Evolutionary conservation across 2,797 vertebrate species (phyloP), one percentile per base, ranked within the genome.

Genomic region (Distichodus sexfasciatus): DNA sequence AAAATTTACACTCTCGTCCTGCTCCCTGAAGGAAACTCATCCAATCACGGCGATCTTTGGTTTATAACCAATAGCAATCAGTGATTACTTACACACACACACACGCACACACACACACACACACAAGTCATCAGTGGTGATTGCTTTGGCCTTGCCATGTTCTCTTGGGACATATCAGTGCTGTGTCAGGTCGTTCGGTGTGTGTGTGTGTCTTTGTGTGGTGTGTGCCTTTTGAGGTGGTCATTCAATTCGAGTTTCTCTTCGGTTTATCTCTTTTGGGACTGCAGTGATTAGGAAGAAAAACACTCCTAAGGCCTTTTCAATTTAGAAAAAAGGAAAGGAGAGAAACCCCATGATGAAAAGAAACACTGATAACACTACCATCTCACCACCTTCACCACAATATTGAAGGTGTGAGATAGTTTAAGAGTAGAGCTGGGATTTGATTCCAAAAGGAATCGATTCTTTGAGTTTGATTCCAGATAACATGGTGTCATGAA

Each of bases 151-250:
- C 33, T 36, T 29, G 23, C 9, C 15, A n/a, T 28, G 1, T 8
- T 43, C 66, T 59, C 35, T 48, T 15, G 19, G 14, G 41, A 29
- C 29, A 19, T 12, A 43, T 17, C 19, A 4, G 6, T 2, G 1
- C 36, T 4, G 28, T n/a, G 4, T 5, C 12, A 36, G 10, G 23
- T 21, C 17, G 4, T 31, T 24, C 51, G 46, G 29, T 36, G 36
- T 57, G 38, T 66, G 65, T 53, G 15, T 69, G 28, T 63, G 28
- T 64, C 24, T 65, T 14, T 50, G 61, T 66, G 21, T 36, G 66
- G 41, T 44, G 24, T 57, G 38, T 57, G 11, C 40, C 38, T 23
- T 21, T 58, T 47, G 31, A 68, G 55, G 40, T 38, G 35, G 43
- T 31, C 33, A 15, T 69, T 69, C 21, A 68, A 23, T 59, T 48